Base-by-base conservation (phyloP, 35 echinoderm and acorn worm genomes). In the Anneissia japonica region DNA sequence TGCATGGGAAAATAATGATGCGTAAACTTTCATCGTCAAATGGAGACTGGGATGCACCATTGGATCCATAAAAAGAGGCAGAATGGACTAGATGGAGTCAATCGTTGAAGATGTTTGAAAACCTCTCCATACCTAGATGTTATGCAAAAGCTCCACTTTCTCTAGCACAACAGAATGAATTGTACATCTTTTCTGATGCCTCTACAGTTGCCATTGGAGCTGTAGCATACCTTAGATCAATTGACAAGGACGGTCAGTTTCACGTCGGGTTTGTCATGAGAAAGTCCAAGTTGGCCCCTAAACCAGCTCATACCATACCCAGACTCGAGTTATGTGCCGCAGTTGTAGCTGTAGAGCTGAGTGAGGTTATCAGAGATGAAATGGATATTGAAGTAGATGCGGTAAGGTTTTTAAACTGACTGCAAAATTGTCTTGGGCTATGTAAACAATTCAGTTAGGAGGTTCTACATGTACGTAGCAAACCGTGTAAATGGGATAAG, bases 281-380 rank as follows among this genome's bases (percentile, higher is more conserved):
- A 14, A 91, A 94, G 30, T 32, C 85, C 3, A 90, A 85, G 34
- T 19, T 91, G 1, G 64, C 88, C 28, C 93, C 85, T 28, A 85
- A 32, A 46, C 86, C 73, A 14, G 88, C 85, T 32, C 17, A 77
- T 32, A 87, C 93, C 4, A 82, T 95, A 26, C 93, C 86, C 0
- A 41, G 90, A 12, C 80, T 97, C 5, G 90, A 97, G 77, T 75
- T 97, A 6, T 86, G 87, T 75, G 94, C 90, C 33, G 94, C 94
- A 4, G 94, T 97, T 10, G 0, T 93, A 19, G 84, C 90, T 0
- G 32, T 4, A 10, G 87, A 89, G 46, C n/a, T 89, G 37, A 46
- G 13, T 34, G 81, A 83, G 12, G 13, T 84, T n/a, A 83, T 89
- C 32, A 40, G 38, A 28, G 4, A 77, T n/a, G 89, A 91, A 46